Percentiles rank a stretch among this genome's conserved stretches.
These are phyloP conservation scores for Pheosia gnoma DNA, from an alignment of 2,888 invertebrate species.

Conservation along the genomic window DNA sequence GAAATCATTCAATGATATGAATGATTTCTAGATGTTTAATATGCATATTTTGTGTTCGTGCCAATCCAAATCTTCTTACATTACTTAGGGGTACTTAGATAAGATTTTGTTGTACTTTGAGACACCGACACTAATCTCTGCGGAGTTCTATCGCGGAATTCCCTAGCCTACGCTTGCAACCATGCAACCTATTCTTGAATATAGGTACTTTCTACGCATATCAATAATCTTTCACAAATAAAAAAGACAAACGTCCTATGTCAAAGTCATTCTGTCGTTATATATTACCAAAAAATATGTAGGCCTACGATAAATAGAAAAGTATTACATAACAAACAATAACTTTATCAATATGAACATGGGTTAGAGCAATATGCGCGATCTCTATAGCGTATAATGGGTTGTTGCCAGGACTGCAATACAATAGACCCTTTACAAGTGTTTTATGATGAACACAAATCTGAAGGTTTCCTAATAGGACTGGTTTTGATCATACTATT, in stretches of 20 bases:
- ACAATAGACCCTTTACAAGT: conserved; percentile 40
- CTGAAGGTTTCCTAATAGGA: conserved; percentile 40
- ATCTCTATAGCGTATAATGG: conserved; percentile 36
- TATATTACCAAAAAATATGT: background rate
- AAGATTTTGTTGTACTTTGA: no score
- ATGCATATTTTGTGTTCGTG: no score
- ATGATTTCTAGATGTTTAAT: no score
- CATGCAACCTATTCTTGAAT: no score
- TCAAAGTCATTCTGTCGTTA: background rate
- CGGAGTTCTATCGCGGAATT: no score
- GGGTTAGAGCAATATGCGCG: conserved; percentile 13
- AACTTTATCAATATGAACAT: conserved; percentile 9
- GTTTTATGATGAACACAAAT: conserved; percentile 44
- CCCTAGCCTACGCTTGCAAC: no score
- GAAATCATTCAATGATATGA: no score
- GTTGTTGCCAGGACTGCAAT: conserved; percentile 49
- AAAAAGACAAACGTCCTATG: background rate
- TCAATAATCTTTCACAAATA: background rate
- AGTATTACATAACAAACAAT: background rate
- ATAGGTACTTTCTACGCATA: no score
- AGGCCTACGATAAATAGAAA: conserved; percentile 1
- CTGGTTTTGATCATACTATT: conserved; percentile 41
- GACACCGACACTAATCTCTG: no score
- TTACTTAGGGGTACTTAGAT: no score
- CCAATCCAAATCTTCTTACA: no score